Percentiles rank a stretch among this genome's conserved stretches.
Evolutionary conservation across 2,888 invertebrate species (phyloP).

Genomic region (Opisthograptis luteolata): DNA sequence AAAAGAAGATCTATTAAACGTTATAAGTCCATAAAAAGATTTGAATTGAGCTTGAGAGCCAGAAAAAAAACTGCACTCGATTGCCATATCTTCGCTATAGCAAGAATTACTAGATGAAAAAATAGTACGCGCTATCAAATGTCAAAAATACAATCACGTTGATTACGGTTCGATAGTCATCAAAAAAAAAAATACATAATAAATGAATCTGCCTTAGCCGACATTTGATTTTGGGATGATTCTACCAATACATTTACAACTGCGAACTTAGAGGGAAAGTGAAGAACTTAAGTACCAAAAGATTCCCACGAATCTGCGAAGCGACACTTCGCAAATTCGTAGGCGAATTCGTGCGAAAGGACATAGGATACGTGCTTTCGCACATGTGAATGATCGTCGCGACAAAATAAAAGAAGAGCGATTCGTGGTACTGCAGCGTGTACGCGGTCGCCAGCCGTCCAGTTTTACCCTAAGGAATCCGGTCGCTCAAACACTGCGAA

Average conservation of each 20-base stretch:
- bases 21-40: no score
- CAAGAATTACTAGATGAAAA: no score
- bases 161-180: not conserved
- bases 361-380: not conserved
- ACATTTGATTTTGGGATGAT: constrained; percentile 12
- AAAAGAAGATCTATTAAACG: no score
- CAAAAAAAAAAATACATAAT: no score
- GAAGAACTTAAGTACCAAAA: no score
- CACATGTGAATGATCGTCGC: not conserved
- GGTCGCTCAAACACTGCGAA: constrained; percentile 26
- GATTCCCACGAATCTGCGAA: no score
- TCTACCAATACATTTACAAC: not conserved
- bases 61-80: no score
- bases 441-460: constrained; percentile 13
- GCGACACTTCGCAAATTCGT: no score
- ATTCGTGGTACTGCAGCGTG: constrained; percentile 7
- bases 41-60: no score
- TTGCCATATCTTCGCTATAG: no score
- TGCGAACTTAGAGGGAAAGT: not conserved
- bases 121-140: no score
- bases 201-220: not conserved
- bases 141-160: not conserved
- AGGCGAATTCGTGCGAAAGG: no score
- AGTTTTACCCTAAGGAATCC: constrained; percentile 21
- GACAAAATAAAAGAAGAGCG: constrained; percentile 31